These are phyloP conservation scores for Anguilla obscura DNA, from an alignment of 2,797 vertebrate genomes.

Conservation along the genomic window DNA sequence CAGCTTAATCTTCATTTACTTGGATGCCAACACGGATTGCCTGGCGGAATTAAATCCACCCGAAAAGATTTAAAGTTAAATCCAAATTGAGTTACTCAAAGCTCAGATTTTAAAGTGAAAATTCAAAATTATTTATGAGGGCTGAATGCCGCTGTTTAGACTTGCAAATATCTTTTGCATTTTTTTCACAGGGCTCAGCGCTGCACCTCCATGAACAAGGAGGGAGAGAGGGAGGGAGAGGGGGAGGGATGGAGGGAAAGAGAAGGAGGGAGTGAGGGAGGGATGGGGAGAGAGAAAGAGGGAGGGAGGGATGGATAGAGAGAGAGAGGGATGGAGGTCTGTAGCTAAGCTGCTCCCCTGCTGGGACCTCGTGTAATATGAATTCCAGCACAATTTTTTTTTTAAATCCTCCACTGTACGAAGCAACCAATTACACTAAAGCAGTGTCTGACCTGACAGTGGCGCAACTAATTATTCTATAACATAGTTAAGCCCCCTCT, in stretches of 20 bases:
- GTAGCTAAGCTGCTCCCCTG: conserved; percentile 16
- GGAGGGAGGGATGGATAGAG: neutral
- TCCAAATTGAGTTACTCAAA: conserved; percentile 25
- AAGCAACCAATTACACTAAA: conserved; percentile 35
- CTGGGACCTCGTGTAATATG: conserved; percentile 32
- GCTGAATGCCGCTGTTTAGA: conserved; percentile 28
- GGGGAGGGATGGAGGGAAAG: neutral
- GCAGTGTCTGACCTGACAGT: conserved; percentile 29
- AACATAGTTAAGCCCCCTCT: conserved; percentile 36
- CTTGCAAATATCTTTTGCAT: conserved; percentile 26
- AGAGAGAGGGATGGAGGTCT: neutral
- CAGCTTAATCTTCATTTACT: conserved; percentile 10
- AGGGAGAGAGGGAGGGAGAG: neutral
- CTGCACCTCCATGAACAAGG: neutral
- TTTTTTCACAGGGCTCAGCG: conserved; percentile 17
- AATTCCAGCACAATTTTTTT: conserved; percentile 32
- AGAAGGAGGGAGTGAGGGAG: neutral
- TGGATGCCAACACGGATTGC: conserved; percentile 16
- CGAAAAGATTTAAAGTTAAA: conserved; percentile 24
- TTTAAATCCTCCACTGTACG: conserved; percentile 13
- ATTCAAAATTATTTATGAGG: conserved; percentile 27
- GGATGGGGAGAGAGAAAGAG: neutral
- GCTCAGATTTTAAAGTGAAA: neutral
- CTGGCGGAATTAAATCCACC: conserved; percentile 16
- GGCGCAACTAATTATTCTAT: conserved; percentile 45